Conservation (phyloP, 2,113 vertebrate species). For the Chiloscyllium plagiosum region DNA sequence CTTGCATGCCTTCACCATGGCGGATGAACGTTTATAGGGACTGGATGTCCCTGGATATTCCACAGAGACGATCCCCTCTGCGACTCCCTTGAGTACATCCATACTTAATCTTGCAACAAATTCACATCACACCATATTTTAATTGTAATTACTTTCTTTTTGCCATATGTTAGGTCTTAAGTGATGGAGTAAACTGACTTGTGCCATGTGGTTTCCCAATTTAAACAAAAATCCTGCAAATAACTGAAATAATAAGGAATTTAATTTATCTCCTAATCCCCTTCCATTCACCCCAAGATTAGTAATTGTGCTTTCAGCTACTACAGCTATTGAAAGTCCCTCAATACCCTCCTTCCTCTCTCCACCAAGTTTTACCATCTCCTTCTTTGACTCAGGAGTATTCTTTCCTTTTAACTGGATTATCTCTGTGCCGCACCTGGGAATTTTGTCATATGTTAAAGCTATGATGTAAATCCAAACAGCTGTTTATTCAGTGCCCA, state of each 20-base stretch:
- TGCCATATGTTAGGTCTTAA: not conserved
- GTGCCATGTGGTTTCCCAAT: not conserved
- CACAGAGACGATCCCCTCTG: too few species aligned
- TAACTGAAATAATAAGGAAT: not conserved
- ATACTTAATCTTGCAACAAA: too few species aligned
- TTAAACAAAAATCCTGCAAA: not conserved
- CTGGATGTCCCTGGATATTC: too few species aligned
- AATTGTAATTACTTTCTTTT: too few species aligned
- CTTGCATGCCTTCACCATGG: too few species aligned
- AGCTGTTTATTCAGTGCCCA: not conserved
- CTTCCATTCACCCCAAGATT: not conserved
- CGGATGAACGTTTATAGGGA: too few species aligned
- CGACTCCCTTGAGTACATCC: too few species aligned
- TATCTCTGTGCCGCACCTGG: not conserved
- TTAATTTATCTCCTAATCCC: not conserved
- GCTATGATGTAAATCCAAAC: not conserved
- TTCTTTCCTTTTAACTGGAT: not conserved
- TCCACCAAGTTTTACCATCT: not conserved
- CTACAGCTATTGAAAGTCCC: not conserved
- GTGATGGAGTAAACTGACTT: not conserved
- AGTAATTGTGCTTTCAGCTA: not conserved
- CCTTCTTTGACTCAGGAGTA: not conserved
- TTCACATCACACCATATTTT: too few species aligned
- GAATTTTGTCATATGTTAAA: not conserved
- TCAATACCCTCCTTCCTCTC: not conserved